Percentiles rank a stretch among this genome's conserved stretches.
Conservation (phyloP, 2,113 vertebrate genomes). For the Galeopterus variegatus region DNA sequence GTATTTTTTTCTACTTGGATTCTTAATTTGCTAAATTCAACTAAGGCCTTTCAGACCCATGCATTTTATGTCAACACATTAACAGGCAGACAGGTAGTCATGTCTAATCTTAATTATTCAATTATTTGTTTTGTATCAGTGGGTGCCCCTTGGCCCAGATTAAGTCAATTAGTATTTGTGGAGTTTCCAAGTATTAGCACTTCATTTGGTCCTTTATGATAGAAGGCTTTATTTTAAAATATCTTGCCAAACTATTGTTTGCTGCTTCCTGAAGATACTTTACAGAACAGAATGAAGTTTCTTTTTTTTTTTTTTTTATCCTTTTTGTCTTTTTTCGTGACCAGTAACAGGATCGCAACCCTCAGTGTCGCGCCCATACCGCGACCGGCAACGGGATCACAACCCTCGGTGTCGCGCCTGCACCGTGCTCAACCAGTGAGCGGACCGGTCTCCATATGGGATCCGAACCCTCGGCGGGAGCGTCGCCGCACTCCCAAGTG, state of each 20-base stretch:
- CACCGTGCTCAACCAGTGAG: no score
- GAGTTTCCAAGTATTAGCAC: slow-evolving; percentile 58
- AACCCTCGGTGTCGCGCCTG: no score
- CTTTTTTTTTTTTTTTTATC: no score
- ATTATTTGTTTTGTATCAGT: slow-evolving; percentile 30
- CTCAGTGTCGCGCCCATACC: no score
- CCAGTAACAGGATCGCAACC: no score
- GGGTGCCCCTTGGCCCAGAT: background rate
- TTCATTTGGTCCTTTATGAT: background rate
- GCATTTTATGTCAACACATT: background rate
- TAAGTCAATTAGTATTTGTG: slow-evolving; percentile 59
- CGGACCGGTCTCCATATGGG: no score
- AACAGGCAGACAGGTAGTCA: background rate
- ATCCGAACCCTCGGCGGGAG: no score
- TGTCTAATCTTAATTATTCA: slow-evolving; percentile 54
- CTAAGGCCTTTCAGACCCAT: background rate
- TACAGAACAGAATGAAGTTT: slow-evolving; percentile 70
- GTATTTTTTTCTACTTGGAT: background rate
- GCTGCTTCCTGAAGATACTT: slow-evolving; percentile 63
- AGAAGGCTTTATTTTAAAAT: slow-evolving; percentile 71
- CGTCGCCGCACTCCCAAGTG: no score
- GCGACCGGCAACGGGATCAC: no score
- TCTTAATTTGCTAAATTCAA: slow-evolving; percentile 28
- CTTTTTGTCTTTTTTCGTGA: no score
- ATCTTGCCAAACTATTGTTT: slow-evolving; percentile 74